phyloP scores from a whole-genome alignment of 2,113 vertebrate genomes.

The Cryptotis parvus region DNA sequence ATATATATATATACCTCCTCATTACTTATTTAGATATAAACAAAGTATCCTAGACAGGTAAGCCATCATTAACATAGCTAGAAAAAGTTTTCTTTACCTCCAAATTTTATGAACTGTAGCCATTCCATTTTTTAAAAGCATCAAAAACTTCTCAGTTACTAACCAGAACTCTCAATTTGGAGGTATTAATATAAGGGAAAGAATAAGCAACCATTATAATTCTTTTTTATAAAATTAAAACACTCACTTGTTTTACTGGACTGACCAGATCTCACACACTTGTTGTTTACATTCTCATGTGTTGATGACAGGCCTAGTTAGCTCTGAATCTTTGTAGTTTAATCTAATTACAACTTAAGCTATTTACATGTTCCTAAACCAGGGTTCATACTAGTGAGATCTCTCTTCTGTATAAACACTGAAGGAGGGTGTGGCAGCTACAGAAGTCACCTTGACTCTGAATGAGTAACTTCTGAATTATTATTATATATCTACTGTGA shows the following conservation, averaged over 20 bases:
- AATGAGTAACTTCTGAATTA: too few species aligned
- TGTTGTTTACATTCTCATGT: too few species aligned
- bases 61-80: neutral
- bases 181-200: neutral
- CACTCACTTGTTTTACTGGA: neutral
- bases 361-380: too few species aligned
- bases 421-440: too few species aligned
- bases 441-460: too few species aligned
- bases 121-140: neutral
- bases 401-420: too few species aligned
- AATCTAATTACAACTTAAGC: too few species aligned
- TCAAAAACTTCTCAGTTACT: neutral
- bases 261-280: neutral
- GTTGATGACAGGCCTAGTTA: too few species aligned
- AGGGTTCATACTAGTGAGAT: too few species aligned
- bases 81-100: neutral
- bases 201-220: neutral
- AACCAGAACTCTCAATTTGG: neutral
- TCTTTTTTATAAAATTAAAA: constrained; percentile 2
- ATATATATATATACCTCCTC: too few species aligned
- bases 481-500: too few species aligned
- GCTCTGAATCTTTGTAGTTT: too few species aligned
- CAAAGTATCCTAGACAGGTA: neutral
- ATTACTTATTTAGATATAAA: neutral
- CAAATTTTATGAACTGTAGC: neutral